These are phyloP conservation scores for Doryteuthis pealeii DNA, from an alignment of 1,140 invertebrate species.

Conservation along the genomic window DNA sequence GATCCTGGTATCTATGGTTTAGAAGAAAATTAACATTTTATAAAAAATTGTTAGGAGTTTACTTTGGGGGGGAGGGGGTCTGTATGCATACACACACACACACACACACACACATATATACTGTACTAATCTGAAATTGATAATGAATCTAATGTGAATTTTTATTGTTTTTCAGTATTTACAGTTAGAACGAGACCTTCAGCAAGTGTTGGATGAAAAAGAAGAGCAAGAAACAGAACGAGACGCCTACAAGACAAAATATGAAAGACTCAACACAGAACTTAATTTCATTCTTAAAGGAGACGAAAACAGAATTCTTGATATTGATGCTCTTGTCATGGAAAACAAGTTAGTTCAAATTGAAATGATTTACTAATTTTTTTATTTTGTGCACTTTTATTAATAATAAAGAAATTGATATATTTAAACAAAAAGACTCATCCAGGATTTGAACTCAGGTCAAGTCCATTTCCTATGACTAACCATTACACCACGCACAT, in stretches of 20 bases:
- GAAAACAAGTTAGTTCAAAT: slow-evolving; percentile 72
- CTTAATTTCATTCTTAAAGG: slow-evolving; percentile 73
- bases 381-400: not conserved
- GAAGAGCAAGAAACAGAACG: slow-evolving; percentile 79
- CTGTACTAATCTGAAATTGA: too few relatives aligned
- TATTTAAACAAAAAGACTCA: too few relatives aligned
- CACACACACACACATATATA: too few relatives aligned
- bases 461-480: too few relatives aligned
- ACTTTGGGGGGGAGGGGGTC: too few relatives aligned
- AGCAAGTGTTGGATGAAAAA: slow-evolving; percentile 79
- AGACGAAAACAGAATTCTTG: slow-evolving; percentile 66
- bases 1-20: too few relatives aligned
- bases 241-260: slow-evolving; percentile 83
- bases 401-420: too few relatives aligned
- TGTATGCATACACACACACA: too few relatives aligned
- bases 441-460: too few relatives aligned
- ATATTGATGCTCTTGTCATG: slow-evolving; percentile 77
- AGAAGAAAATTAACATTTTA: too few relatives aligned
- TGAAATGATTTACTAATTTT: not conserved
- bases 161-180: slow-evolving; percentile 63
- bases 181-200: slow-evolving; percentile 74
- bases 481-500: too few relatives aligned
- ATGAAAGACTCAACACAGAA: slow-evolving; percentile 80
- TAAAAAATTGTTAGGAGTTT: too few relatives aligned
- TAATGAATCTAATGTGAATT: not conserved